A percentile compares a stretch with the other conserved stretches of the same genome.
phyloP scores from a whole-genome alignment of 2,113 vertebrate genomes.

The Catharus fuscescens region DNA sequence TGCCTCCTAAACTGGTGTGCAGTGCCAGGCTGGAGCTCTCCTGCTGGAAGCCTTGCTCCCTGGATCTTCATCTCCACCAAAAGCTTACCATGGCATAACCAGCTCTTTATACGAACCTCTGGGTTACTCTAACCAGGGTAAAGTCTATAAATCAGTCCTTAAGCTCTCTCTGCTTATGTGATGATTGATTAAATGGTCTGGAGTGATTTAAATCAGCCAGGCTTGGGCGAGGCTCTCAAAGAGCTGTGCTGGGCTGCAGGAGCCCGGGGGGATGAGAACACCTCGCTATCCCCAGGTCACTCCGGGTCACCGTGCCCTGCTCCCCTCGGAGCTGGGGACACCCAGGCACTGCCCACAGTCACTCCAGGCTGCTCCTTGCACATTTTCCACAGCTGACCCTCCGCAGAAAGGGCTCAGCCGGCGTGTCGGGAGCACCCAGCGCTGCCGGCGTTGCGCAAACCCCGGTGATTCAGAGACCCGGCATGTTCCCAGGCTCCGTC shows the following conservation, averaged over 20 bases:
- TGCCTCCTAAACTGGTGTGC: not conserved
- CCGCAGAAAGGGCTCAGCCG: not conserved
- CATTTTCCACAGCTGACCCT: accelerated
- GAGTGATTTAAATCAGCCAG: not conserved
- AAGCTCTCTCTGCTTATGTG: not conserved
- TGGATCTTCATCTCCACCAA: not conserved
- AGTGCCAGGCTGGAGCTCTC: not conserved
- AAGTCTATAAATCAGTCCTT: not conserved
- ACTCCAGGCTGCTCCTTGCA: not conserved
- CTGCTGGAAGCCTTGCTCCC: not conserved
- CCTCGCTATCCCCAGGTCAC: not conserved
- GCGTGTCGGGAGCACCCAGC: not conserved
- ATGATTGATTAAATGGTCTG: not conserved
- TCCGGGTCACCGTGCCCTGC: not conserved
- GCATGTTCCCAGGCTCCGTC: not conserved
- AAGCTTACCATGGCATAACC: not conserved
- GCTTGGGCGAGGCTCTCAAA: not conserved
- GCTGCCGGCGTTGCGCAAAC: not conserved
- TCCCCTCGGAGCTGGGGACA: not conserved
- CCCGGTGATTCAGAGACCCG: not conserved
- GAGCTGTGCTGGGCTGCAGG: not conserved
- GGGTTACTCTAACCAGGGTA: not conserved
- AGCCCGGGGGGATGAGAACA: not conserved
- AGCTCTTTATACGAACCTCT: not conserved
- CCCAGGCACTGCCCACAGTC: not conserved